Conservation (phyloP, 2,113 vertebrate genomes). For the Cavia aperea region DNA sequence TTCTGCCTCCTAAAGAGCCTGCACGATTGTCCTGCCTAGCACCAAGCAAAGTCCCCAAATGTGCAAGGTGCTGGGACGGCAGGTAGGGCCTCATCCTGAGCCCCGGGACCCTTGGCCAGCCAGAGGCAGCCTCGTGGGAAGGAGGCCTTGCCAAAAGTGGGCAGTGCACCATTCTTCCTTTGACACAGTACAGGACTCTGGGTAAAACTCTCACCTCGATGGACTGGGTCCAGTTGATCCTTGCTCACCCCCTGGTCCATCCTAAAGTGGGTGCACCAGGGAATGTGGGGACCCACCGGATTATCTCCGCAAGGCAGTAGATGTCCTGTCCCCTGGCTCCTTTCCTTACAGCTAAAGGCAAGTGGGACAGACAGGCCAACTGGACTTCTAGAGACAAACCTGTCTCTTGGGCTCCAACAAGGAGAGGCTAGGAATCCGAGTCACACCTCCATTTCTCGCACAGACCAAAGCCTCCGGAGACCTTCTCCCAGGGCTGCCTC, state of each 20-base stretch:
- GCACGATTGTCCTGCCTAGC: not conserved
- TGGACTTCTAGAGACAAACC: not conserved
- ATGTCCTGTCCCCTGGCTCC: fast-evolving
- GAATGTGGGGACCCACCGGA: not conserved
- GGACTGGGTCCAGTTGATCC: not conserved
- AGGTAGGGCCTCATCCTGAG: not conserved
- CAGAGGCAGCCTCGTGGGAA: fast-evolving
- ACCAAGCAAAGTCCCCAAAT: fast-evolving
- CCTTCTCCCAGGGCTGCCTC: no score
- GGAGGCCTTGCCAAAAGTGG: not conserved
- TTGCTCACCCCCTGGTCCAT: not conserved
- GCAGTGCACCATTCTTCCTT: not conserved
- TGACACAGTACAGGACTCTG: not conserved
- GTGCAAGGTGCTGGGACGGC: fast-evolving
- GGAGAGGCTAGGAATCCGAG: not conserved
- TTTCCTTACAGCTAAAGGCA: not conserved
- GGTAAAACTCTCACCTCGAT: not conserved
- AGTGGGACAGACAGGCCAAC: not conserved
- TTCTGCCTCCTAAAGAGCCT: no score
- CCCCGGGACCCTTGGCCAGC: no score
- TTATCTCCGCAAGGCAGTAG: fast-evolving
- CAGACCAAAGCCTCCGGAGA: not conserved
- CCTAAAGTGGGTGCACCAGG: not conserved
- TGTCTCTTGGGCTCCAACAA: not conserved
- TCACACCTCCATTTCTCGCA: not conserved